Conservation (phyloP, 2,113 vertebrate species). For the Macquaria ambigua region DNA sequence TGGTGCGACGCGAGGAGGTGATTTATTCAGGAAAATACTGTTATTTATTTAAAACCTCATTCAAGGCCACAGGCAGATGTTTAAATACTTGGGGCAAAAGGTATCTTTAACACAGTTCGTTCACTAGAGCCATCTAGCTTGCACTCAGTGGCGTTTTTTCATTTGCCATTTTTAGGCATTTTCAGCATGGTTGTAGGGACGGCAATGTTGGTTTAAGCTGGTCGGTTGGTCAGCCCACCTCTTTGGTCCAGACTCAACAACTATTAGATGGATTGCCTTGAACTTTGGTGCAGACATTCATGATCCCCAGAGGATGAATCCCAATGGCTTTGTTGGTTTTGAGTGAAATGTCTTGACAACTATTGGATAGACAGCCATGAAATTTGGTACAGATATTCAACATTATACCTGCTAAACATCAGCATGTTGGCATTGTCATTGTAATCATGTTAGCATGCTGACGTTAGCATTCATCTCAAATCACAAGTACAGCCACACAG, state of each 20-base stretch:
- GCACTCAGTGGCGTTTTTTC: background rate
- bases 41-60: constrained; percentile 12
- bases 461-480: background rate
- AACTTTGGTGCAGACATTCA: background rate
- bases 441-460: background rate
- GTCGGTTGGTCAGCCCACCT: background rate
- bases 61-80: background rate
- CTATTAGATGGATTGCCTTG: background rate
- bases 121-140: background rate
- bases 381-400: background rate
- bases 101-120: background rate
- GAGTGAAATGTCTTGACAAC: background rate
- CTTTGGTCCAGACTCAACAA: background rate
- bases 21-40: constrained; percentile 16
- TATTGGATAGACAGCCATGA: background rate
- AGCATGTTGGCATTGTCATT: background rate
- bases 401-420: background rate
- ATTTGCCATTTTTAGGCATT: background rate
- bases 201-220: background rate
- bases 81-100: background rate
- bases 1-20: background rate
- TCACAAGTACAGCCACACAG: background rate
- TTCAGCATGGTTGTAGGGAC: background rate
- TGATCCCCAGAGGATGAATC: background rate
- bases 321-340: background rate